Percentiles rank a stretch among this genome's conserved stretches.
Conservation (phyloP, 2,113 vertebrate genomes). For the Centropus bengalensis region DNA sequence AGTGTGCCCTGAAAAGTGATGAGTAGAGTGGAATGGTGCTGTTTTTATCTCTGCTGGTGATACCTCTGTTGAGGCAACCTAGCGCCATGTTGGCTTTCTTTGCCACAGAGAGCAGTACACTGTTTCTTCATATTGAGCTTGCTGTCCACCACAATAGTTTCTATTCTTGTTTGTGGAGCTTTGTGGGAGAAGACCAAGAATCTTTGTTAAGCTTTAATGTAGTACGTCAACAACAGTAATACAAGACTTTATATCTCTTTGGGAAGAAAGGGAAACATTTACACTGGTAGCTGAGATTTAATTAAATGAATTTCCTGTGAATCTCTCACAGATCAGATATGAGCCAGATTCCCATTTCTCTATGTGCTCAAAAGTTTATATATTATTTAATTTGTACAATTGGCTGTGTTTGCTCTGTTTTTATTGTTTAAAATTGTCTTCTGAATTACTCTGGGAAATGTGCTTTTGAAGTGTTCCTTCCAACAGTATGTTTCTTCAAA, state of each 20-base stretch:
- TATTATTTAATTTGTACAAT: slow-evolving; percentile 65
- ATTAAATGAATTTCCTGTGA: slow-evolving; percentile 53
- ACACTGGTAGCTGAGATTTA: slow-evolving; percentile 28
- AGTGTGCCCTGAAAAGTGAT: too few relatives aligned
- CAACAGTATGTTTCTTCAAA: slow-evolving; percentile 3
- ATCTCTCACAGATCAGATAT: slow-evolving; percentile 10
- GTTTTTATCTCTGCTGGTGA: too few relatives aligned
- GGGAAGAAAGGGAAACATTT: slow-evolving; percentile 44
- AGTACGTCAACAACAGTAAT: slow-evolving; percentile 18
- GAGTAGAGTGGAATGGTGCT: too few relatives aligned
- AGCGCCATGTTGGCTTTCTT: too few relatives aligned
- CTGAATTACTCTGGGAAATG: slow-evolving; percentile 29
- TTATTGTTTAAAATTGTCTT: slow-evolving; percentile 53
- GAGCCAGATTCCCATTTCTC: slow-evolving; percentile 42
- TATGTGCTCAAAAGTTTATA: slow-evolving; percentile 53
- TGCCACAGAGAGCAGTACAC: neutral
- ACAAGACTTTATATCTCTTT: slow-evolving; percentile 34
- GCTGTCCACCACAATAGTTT: neutral
- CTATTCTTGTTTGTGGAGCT: neutral
- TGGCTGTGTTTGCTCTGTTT: slow-evolving; percentile 31
- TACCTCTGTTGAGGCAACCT: too few relatives aligned
- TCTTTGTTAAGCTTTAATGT: slow-evolving; percentile 12
- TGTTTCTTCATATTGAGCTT: neutral
- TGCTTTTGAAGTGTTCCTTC: slow-evolving; percentile 20
- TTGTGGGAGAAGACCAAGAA: neutral